These are phyloP conservation scores for Cnemophilus loriae DNA, from an alignment of 2,113 vertebrate species.

Conservation along the genomic window DNA sequence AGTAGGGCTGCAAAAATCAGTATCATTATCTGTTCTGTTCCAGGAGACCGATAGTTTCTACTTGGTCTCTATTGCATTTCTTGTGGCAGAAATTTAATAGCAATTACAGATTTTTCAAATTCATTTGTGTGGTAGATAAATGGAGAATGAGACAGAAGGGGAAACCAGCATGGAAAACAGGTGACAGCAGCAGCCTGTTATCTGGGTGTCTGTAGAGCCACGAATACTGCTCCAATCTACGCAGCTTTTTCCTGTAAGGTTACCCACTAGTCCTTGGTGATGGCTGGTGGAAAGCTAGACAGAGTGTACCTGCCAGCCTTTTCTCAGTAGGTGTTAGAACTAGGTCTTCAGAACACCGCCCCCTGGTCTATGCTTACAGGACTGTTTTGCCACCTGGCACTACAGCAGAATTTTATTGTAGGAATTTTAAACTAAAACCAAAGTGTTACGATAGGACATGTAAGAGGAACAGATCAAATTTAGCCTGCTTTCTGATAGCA, in stretches of 20 bases:
- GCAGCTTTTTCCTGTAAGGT: rapidly evolving
- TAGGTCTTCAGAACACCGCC: background rate
- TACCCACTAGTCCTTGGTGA: background rate
- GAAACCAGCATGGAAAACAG: background rate
- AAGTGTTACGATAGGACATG: background rate
- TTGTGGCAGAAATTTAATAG: background rate
- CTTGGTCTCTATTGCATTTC: background rate
- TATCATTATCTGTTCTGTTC: background rate
- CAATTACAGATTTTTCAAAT: background rate
- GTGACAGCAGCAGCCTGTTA: background rate
- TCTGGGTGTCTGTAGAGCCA: background rate
- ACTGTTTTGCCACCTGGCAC: background rate
- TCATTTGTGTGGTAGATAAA: background rate
- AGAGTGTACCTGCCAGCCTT: background rate
- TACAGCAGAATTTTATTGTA: background rate
- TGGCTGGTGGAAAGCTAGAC: background rate
- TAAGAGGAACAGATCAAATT: background rate
- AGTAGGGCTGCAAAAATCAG: background rate
- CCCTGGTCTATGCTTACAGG: background rate
- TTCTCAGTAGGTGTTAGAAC: background rate
- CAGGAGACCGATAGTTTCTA: background rate
- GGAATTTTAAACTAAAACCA: background rate
- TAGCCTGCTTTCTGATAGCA: background rate
- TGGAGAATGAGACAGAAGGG: background rate
- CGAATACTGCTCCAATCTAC: background rate